phyloP scores from a whole-genome alignment of 2,797 vertebrate species.

The Peromyscus eremicus region DNA sequence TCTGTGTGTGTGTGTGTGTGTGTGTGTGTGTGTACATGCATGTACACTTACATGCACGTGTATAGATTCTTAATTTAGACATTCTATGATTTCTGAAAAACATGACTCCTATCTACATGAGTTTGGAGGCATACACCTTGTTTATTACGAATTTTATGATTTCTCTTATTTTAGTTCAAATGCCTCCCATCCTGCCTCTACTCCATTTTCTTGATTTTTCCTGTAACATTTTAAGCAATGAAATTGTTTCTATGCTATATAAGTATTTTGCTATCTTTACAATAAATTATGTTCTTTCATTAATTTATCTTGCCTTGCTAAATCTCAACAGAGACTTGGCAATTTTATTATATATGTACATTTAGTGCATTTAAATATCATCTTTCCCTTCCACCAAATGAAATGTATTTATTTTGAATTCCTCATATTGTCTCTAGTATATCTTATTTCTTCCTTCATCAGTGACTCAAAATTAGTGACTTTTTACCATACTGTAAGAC shows the following conservation, averaged over 20 bases:
- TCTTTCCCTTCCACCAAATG: slow-evolving; percentile 32
- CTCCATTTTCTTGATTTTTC: slow-evolving; percentile 48
- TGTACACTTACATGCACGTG: neutral
- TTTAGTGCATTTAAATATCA: neutral
- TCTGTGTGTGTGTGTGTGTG: no score
- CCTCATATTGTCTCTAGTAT: slow-evolving; percentile 24
- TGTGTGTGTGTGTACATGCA: no score
- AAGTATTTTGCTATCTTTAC: slow-evolving; percentile 1
- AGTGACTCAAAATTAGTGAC: slow-evolving; percentile 38
- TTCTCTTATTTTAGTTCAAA: slow-evolving; percentile 35
- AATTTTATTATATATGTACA: neutral
- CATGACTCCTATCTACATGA: neutral
- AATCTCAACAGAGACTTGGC: neutral
- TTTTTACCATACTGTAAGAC: neutral
- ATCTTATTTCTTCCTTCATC: slow-evolving; percentile 62
- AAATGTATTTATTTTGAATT: slow-evolving; percentile 63
- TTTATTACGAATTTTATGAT: neutral
- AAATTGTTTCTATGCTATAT: neutral
- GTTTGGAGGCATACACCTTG: neutral
- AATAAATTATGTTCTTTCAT: slow-evolving; percentile 52
- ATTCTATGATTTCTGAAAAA: neutral
- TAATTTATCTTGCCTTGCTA: slow-evolving; percentile 4
- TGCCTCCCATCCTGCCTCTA: neutral
- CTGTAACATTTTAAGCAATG: slow-evolving; percentile 17
- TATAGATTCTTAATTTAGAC: neutral